Conservation (phyloP, 64 coral and sea anemone genomes). For the Astreopora myriophthalma region DNA sequence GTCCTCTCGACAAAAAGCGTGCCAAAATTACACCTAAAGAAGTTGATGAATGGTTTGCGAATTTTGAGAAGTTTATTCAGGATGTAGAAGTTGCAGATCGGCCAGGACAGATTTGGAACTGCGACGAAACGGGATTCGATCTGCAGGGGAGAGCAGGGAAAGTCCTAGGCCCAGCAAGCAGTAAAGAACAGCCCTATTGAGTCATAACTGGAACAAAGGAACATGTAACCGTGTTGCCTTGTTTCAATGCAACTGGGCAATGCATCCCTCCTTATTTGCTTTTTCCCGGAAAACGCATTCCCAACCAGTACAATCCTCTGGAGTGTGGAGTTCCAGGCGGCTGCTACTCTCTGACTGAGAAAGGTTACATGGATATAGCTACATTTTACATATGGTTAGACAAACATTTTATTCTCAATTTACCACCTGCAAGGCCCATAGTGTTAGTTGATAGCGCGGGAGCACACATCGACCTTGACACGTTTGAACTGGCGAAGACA, state of each 20-base stretch:
- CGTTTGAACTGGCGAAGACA: slow-evolving; percentile 25
- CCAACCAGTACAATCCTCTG: background rate
- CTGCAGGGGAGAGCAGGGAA: slow-evolving; percentile 33
- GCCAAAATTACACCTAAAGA: slow-evolving; percentile 3
- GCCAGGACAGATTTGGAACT: slow-evolving; percentile 10
- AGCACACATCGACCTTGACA: slow-evolving; percentile 4
- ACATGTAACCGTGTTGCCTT: slow-evolving; percentile 53
- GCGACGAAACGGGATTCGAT: slow-evolving; percentile 14
- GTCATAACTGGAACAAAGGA: slow-evolving; percentile 46
- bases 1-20: slow-evolving; percentile 5
- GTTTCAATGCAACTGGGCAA: slow-evolving; percentile 35
- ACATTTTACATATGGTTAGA: slow-evolving; percentile 50
- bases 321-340: background rate
- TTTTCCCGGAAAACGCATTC: slow-evolving; percentile 8
- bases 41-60: background rate
- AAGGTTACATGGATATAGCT: slow-evolving; percentile 9
- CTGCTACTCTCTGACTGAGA: background rate
- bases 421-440: slow-evolving; percentile 31
- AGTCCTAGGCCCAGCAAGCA: slow-evolving; percentile 16
- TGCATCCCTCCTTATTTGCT: slow-evolving; percentile 33
- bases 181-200: slow-evolving; percentile 6
- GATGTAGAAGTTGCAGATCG: background rate
- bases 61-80: background rate
- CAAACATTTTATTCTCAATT: slow-evolving; percentile 16
- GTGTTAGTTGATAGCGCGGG: background rate